These are phyloP conservation scores for Tortricodes alternella DNA, from an alignment of 2,888 invertebrate species.

Conservation along the genomic window DNA sequence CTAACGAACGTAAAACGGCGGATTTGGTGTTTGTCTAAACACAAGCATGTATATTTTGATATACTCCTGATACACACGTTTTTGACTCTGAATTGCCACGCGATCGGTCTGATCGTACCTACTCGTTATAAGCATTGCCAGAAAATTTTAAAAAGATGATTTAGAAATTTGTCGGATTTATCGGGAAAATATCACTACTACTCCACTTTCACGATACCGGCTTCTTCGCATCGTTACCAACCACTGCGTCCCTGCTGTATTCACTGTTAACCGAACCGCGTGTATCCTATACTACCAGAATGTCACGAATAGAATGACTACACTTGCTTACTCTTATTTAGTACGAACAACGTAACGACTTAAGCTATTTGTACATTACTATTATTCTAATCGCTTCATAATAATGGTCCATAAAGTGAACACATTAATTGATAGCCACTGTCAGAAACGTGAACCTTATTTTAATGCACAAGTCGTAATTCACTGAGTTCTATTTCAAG, in stretches of 20 bases:
- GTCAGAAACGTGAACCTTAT: background rate
- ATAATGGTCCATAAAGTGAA: conserved; percentile 35
- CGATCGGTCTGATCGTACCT: background rate
- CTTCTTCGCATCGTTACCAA: background rate
- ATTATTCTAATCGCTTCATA: conserved; percentile 35
- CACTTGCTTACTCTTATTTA: conserved; percentile 37
- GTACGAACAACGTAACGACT: conserved; percentile 39
- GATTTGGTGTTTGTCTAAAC: too few relatives aligned
- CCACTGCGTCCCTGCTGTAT: background rate
- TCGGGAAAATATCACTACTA: background rate
- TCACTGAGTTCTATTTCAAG: conserved; percentile 7
- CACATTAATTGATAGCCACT: conserved; percentile 34
- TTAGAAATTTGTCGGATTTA: conserved; percentile 8
- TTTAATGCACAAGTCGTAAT: conserved; percentile 5
- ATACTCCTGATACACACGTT: too few relatives aligned
- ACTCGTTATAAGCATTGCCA: background rate
- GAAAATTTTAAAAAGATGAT: background rate
- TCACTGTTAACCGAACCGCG: background rate
- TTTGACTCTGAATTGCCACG: conserved; percentile 16
- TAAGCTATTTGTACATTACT: conserved; percentile 37
- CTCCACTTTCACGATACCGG: conserved; percentile 4
- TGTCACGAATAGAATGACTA: conserved; percentile 38
- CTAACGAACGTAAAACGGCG: conserved; percentile 41
- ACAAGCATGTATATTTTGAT: too few relatives aligned
- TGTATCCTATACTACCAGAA: conserved; percentile 13